Evolutionary conservation across 2,113 vertebrate genomes (phyloP).

Genomic region (Passerina amoena): DNA sequence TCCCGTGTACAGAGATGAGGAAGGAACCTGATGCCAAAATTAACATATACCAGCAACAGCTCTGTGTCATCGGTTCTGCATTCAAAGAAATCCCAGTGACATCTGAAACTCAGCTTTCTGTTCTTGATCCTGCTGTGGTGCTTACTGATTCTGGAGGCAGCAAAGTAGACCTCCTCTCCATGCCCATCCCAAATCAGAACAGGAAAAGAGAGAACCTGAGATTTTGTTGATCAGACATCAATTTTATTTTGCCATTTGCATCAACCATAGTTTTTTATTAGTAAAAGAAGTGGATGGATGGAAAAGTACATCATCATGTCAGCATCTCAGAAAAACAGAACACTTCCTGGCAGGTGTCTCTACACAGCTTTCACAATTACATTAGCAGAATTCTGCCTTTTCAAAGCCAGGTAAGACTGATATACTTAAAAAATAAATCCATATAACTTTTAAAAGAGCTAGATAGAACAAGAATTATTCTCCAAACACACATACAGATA

Average conservation of each 20-base stretch:
- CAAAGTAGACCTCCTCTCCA: background rate
- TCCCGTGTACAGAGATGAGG: background rate
- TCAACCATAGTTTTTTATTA: background rate
- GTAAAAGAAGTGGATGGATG: background rate
- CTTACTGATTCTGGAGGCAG: background rate
- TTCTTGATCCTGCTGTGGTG: background rate
- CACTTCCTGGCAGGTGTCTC: background rate
- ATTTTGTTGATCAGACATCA: background rate
- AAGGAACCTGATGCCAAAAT: background rate
- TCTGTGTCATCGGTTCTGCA: background rate
- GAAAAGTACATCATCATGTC: background rate
- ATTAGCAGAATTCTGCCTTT: background rate
- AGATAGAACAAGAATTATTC: background rate
- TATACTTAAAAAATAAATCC: background rate
- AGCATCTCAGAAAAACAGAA: background rate
- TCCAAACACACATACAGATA: background rate
- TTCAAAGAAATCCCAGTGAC: background rate
- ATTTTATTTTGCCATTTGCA: background rate
- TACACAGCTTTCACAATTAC: background rate
- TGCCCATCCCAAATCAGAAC: background rate
- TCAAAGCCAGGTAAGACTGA: background rate
- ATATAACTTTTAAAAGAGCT: background rate
- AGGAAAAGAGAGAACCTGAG: background rate
- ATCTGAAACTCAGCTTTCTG: background rate
- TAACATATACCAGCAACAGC: background rate